Evolutionary conservation across 2,113 vertebrate species (phyloP), one percentile per base, ranked within the genome.

Genomic region (Spea bombifrons): DNA sequence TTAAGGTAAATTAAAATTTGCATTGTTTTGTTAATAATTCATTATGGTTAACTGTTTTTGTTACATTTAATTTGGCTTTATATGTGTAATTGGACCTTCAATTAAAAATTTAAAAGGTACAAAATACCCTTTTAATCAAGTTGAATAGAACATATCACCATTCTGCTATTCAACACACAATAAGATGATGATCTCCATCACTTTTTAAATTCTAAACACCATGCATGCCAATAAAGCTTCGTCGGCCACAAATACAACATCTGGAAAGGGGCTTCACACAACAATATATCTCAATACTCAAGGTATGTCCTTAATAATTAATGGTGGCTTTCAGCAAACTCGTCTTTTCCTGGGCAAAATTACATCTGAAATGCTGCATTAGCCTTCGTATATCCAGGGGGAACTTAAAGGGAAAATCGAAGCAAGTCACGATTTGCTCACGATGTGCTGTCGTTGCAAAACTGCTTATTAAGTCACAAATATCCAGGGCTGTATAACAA

Each of bases 281-380:
- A 59, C 10, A 59, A 13, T 4, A 3, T 69, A 67, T n/a, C 44
- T 69, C 15, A 69, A n/a, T 47, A 49, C 67, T 9, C 47, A 8
- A 71, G 50, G 49, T 30, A 17, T 9, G 9, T 47, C 67, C 47
- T 71, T 53, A 71, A 71, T 71, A 71, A 71, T 71, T 17, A 71
- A 71, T 55, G 16, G 16, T 50, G 8, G 4, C 7, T 30, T 16
- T 71, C 69, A 71, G 49, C 69, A 71, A 53, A 71, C 4, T 5
- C 43, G 8, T 17, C n/a, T 71, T 71, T 71, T 30, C 8, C 50
- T 44, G 69, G 48, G 55, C 69, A 71, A 13, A 9, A 71, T 71
- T 53, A 71, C 16, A 71, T 9, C 61, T 64, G 61, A 64, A 64
- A 13, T 30, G 61, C 61, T 64, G 9, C 30, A 16, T 30, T 12